Evolutionary conservation across 2,113 vertebrate genomes (phyloP), one percentile per base, ranked within the genome.

Genomic region (Protobothrops flavoviridis): DNA sequence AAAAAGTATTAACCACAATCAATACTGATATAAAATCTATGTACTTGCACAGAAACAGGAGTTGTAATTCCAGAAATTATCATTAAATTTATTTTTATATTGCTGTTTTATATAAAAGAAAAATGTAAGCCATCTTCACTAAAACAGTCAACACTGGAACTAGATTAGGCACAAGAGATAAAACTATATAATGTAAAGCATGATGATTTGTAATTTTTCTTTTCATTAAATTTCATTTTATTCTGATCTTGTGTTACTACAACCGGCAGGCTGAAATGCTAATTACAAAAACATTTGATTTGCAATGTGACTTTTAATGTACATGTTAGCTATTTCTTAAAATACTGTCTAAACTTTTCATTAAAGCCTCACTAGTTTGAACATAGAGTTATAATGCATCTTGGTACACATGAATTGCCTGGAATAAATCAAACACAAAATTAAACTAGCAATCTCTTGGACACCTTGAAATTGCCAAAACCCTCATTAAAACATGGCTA

Each of bases 351-450:
- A 88, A 52, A 88, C 15, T 33, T 88, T 21, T 33, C 8, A 29
- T 17, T 86, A 55, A 88, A 88, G 52, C 29, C 87, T 53, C 26
- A 88, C n/a, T 53, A 33, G 15, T 88, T 29, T 56, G n/a, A 88
- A 20, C 29, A 39, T 20, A 11, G 29, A 33, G 9, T n/a, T 88
- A 17, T 81, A 81, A 81, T 43, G 20, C 74, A 43, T 29, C 7
- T n/a, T 23, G n/a, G 8, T 56, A 10, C 52, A 56, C n/a, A n/a
- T 55, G 10, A 33, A 55, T 39, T 88, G 29, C 3, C 33, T 39
- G 90, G 50, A 87, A 85, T 93, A 91, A 94, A 48, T 29, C 45
- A 92, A 59, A 45, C 94, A 33, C 88, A n/a, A 94, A 15, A 92
- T 56, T 87, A 91, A 4, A 93, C 56, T 55, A 53, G 9, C 29